Base-by-base conservation (phyloP, 2,888 invertebrate genomes). In the Spialia ferax region DNA sequence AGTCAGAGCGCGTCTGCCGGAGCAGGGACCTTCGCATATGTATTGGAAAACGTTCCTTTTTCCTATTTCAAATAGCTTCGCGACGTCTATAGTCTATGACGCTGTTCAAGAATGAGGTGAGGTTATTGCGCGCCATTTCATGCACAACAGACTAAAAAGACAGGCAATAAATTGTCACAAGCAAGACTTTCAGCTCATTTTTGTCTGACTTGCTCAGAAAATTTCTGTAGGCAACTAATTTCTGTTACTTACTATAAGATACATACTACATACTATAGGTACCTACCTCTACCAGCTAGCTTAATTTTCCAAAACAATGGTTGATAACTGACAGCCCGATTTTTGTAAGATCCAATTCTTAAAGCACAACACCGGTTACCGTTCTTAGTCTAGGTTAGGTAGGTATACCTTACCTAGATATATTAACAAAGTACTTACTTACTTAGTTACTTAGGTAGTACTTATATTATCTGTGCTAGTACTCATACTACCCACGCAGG, bases 1-100 rank as follows among this genome's bases (percentile, higher is more conserved):
- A 93, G 77, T 92, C 92, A 91, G 86, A 87, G 86, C 82, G 82
- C 89, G 90, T 91, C 91, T 90, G 89, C 86, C 83, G 77, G 89
- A 87, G 87, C 89, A 88, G 84, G 83, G 88, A 88, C 89, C 88
- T 89, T 87, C 87, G 79, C 80, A 80, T 69, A 71, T 71, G 61
- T 60, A 55, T 42, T 55, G 29, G 29, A 35, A 20, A 22, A 50
- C 52, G 35, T 26, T 50, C 20, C 56, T 35, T 35, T 35, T 57
- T 50, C 20, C 56, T 35, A 11, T 35, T 57, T n/a, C 38, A 57
- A 57, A 35, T 38, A 57, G 13, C 35, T 29, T 22, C 4, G 6
- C 55, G 55, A 50, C 50, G 22, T 52, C 23, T 52, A n/a, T 52
- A 22, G 20, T 52, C 52, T 50, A 50, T 50, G 50, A 50, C 13